A percentile compares a stretch with the other conserved stretches of the same genome.
phyloP scores from a whole-genome alignment of 2,888 invertebrate genomes.

The Tenthredo mesomela region DNA sequence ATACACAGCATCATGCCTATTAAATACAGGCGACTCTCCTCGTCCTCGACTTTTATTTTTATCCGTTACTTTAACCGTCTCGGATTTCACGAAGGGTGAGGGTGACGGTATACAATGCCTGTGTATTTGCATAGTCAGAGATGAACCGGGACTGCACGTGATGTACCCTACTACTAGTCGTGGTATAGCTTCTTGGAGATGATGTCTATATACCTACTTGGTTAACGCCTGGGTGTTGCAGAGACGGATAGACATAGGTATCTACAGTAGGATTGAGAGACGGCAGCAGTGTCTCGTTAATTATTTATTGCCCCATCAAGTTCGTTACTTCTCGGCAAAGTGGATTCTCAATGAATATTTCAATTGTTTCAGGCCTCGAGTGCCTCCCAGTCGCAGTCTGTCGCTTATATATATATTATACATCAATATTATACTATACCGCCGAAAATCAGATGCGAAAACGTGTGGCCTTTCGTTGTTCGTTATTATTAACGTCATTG shows the following conservation, averaged over 20 bases:
- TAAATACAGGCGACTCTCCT: background rate
- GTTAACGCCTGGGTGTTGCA: background rate
- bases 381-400: background rate
- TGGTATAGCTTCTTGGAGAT: slow-evolving; percentile 33
- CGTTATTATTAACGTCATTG: background rate
- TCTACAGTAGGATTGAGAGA: background rate
- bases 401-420: background rate
- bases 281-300: slow-evolving; percentile 33
- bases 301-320: slow-evolving; percentile 48
- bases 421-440: background rate
- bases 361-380: slow-evolving; percentile 44
- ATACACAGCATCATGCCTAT: slow-evolving; percentile 6
- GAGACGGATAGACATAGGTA: background rate
- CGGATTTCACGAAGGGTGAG: slow-evolving; percentile 30
- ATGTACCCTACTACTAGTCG: background rate
- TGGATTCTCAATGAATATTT: slow-evolving; percentile 51
- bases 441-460: slow-evolving; percentile 5
- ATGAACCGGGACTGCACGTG: background rate
- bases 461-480: background rate
- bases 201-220: slow-evolving; percentile 18
- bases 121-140: slow-evolving; percentile 36
- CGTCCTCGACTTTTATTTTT: background rate
- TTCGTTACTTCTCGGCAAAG: slow-evolving; percentile 47
- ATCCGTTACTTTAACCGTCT: slow-evolving; percentile 30
- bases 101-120: background rate